A percentile compares a stretch with the other conserved stretches of the same genome.
phyloP scores from a whole-genome alignment of 2,113 vertebrate species.

The Lycaon pictus region DNA sequence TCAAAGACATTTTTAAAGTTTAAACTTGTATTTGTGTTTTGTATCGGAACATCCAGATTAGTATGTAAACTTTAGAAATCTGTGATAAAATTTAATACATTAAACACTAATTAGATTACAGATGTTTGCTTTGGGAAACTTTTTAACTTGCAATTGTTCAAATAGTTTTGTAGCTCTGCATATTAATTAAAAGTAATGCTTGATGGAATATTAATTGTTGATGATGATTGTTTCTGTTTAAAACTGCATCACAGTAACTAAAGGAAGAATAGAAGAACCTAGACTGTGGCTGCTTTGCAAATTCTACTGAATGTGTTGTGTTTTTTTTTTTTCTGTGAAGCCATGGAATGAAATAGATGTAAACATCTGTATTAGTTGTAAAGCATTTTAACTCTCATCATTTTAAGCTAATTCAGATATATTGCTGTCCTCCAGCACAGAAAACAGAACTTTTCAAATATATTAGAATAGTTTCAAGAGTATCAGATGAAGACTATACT shows the following conservation, averaged over 20 bases:
- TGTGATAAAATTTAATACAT: conserved; percentile 43
- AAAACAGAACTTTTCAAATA: background rate
- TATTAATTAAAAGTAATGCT: conserved; percentile 45
- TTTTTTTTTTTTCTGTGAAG: conserved; percentile 1
- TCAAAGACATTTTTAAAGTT: conserved; percentile 30
- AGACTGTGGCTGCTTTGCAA: background rate
- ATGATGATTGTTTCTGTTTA: conserved; percentile 53
- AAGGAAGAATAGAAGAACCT: background rate
- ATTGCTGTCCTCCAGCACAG: background rate
- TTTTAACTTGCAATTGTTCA: conserved; percentile 38
- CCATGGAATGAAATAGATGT: background rate
- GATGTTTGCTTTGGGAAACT: conserved; percentile 18
- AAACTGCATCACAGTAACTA: background rate
- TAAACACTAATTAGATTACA: background rate
- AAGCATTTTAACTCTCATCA: conserved; percentile 13
- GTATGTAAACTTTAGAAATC: conserved; percentile 34
- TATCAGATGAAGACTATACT: background rate
- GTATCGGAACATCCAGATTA: conserved; percentile 6
- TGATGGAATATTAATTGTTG: background rate
- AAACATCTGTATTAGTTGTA: background rate
- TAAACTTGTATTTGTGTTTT: conserved; percentile 58
- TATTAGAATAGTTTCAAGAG: background rate
- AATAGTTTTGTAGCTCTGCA: background rate
- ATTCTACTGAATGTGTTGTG: background rate
- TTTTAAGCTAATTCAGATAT: background rate